Evolutionary conservation across 2,797 vertebrate species (phyloP).

Genomic region (Rhabdophis nuchalis): DNA sequence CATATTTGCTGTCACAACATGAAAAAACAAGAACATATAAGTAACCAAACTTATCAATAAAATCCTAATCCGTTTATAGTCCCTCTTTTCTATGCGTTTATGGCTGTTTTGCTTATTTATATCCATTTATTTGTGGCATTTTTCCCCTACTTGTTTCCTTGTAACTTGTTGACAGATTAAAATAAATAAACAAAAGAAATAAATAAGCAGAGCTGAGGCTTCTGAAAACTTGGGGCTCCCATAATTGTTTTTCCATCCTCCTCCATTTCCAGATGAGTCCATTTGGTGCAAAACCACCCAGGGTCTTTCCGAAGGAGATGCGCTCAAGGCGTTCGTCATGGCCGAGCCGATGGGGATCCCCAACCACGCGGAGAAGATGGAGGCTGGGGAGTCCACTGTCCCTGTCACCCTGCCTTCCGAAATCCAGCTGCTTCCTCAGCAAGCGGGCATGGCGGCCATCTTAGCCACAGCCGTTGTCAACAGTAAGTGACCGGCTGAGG

Average conservation of each 20-base stretch:
- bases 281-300: slow-evolving; percentile 86
- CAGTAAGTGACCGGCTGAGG: slow-evolving; percentile 78
- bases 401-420: slow-evolving; percentile 73
- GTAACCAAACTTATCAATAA: too few species aligned
- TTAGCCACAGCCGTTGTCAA: slow-evolving; percentile 91
- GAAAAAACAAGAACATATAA: too few species aligned
- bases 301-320: slow-evolving; percentile 70
- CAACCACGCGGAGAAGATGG: slow-evolving; percentile 69
- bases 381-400: slow-evolving; percentile 63
- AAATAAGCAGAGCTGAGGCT: background rate
- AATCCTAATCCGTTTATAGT: too few species aligned
- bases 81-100: too few species aligned
- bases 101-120: too few species aligned
- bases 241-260: rapidly evolving
- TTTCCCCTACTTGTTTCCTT: too few species aligned
- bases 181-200: too few species aligned
- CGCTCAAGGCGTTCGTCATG: slow-evolving; percentile 59
- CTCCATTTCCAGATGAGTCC: slow-evolving; percentile 68
- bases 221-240: background rate
- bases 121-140: too few species aligned
- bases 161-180: too few species aligned
- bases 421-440: slow-evolving; percentile 95
- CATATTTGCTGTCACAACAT: too few species aligned
- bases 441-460: slow-evolving; percentile 96
- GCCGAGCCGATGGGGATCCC: slow-evolving; percentile 57